These are phyloP conservation scores for Phragmatobia fuliginosa DNA, from an alignment of 2,888 invertebrate genomes.

Conservation along the genomic window DNA sequence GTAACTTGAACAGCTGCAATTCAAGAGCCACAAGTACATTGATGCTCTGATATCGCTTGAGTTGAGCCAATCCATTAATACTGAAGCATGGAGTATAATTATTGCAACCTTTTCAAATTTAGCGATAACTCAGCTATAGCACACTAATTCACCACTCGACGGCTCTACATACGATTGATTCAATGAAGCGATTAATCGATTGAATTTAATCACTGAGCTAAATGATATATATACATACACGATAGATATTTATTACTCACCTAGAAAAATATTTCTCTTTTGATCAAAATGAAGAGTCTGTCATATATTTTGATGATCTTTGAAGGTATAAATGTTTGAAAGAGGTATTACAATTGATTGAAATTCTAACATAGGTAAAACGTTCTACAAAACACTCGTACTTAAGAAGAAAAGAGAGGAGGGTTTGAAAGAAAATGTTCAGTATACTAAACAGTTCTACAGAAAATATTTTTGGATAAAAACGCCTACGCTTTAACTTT, in stretches of 20 bases:
- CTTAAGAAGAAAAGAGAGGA: neutral
- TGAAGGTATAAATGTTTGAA: neutral
- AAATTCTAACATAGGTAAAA: neutral
- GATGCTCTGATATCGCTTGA: neutral
- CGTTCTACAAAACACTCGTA: neutral
- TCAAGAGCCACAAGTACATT: neutral
- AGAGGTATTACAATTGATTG: neutral
- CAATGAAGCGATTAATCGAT: neutral
- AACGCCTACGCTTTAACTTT: neutral
- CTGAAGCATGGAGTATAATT: neutral
- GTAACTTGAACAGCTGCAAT: neutral
- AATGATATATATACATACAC: neutral
- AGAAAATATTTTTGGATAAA: neutral
- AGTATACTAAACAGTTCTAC: neutral
- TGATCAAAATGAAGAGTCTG: too few species aligned
- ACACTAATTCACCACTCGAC: neutral
- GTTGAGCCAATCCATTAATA: neutral
- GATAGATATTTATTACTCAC: neutral
- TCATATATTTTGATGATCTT: too few species aligned
- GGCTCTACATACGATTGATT: neutral
- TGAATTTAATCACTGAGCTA: neutral
- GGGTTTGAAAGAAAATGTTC: neutral
- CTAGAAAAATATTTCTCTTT: neutral
- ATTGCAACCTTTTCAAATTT: neutral
- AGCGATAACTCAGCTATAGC: neutral